phyloP scores from a whole-genome alignment of 1,140 invertebrate genomes.

The Brachionus rotundiformis region DNA sequence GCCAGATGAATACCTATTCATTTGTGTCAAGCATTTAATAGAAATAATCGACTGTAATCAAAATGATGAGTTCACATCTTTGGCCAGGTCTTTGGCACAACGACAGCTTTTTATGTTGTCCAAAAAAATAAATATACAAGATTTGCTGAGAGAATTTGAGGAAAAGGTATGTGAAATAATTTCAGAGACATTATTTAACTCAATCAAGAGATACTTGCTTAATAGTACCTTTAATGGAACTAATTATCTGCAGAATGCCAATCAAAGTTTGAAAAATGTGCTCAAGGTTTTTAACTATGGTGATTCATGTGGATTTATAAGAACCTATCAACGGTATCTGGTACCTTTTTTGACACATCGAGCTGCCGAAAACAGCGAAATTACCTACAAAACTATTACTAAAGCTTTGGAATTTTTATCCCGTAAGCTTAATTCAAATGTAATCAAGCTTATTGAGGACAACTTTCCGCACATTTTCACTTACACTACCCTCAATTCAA shows the following conservation, averaged over 20 bases:
- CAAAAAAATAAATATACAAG: constrained; percentile 38
- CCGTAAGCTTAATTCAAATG: constrained; percentile 37
- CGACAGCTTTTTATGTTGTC: constrained; percentile 42
- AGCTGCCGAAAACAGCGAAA: neutral
- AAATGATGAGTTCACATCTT: constrained; percentile 18
- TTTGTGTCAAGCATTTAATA: constrained; percentile 43
- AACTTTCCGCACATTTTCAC: constrained; percentile 48
- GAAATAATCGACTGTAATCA: constrained; percentile 45
- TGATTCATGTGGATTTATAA: constrained; percentile 18
- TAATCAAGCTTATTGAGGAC: constrained; percentile 39
- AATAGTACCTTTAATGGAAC: neutral
- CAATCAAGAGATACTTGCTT: neutral
- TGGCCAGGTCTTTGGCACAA: constrained; percentile 41
- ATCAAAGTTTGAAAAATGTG: constrained; percentile 41
- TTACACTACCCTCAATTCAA: constrained; percentile 27
- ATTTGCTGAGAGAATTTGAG: constrained; percentile 42
- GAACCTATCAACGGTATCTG: constrained; percentile 40
- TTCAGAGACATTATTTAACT: constrained; percentile 35
- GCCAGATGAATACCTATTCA: constrained; percentile 28
- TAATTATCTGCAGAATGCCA: constrained; percentile 41
- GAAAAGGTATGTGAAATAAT: constrained; percentile 51
- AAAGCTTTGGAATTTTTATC: constrained; percentile 46
- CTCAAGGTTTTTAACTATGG: constrained; percentile 37
- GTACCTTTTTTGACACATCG: constrained; percentile 32
- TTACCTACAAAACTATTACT: neutral